These are phyloP conservation scores for Echinops telfairi DNA, from an alignment of 2,113 vertebrate genomes.

Conservation along the genomic window DNA sequence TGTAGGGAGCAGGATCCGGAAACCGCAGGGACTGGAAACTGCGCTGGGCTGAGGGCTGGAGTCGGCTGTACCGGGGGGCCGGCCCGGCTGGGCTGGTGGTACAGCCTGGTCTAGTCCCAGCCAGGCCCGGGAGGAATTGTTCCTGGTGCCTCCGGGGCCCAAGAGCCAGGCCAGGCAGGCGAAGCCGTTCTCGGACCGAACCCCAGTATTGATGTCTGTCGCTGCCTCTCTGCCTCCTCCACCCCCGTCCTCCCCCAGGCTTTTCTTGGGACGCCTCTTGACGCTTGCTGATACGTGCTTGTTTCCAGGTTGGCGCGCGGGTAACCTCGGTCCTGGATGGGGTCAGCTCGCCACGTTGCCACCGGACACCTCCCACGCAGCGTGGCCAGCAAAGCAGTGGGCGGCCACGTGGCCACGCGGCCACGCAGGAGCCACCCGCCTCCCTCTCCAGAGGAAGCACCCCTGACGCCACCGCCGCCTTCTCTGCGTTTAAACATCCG, in stretches of 20 bases:
- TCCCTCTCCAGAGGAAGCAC: fast-evolving
- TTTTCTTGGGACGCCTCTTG: conserved; percentile 4
- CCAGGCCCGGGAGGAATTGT: background rate
- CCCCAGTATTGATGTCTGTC: background rate
- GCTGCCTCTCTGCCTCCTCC: background rate
- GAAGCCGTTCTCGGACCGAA: background rate
- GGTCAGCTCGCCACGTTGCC: background rate
- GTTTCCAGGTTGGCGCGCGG: conserved; percentile 9
- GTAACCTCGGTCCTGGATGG: background rate
- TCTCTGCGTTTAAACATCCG: background rate
- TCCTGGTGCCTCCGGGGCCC: conserved; percentile 26
- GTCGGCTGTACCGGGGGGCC: background rate
- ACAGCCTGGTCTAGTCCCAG: conserved; percentile 16
- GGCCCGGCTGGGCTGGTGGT: background rate
- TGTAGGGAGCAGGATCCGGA: background rate
- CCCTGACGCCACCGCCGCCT: background rate
- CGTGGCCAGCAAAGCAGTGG: background rate
- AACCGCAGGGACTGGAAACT: background rate
- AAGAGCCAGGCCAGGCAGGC: background rate
- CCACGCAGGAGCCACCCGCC: background rate
- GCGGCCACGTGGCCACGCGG: background rate
- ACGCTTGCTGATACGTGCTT: conserved; percentile 2
- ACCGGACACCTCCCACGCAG: background rate
- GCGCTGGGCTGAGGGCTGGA: background rate
- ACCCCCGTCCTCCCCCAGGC: background rate